phyloP scores from a whole-genome alignment of 1,140 invertebrate genomes.

The Nasonia longicornis region DNA sequence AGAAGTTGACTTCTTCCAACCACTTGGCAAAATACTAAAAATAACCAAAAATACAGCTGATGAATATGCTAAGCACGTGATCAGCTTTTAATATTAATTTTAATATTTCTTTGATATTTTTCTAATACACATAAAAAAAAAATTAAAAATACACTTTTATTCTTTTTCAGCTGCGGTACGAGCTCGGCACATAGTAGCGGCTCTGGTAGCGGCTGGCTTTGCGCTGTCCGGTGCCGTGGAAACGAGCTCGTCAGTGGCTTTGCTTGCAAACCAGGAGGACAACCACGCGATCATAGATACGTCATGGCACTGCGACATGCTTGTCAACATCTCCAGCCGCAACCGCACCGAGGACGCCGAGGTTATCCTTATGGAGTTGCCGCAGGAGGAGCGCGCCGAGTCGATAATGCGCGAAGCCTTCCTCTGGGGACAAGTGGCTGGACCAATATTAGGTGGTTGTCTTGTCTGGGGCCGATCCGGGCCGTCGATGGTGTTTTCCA shows the following conservation, averaged over 20 bases:
- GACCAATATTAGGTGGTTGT: constrained; percentile 71
- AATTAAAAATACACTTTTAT: background rate
- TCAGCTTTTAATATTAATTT: too few relatives aligned
- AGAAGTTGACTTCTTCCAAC: too few relatives aligned
- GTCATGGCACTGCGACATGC: constrained; percentile 67
- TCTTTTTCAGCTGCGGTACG: constrained; percentile 67
- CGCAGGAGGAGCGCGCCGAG: constrained; percentile 70
- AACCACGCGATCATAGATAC: constrained; percentile 67
- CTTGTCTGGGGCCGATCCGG: constrained; percentile 72
- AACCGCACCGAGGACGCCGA: constrained; percentile 65
- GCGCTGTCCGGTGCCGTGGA: constrained; percentile 72
- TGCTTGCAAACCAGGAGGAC: constrained; percentile 68
- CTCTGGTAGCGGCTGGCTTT: constrained; percentile 70
- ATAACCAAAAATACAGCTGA: too few relatives aligned
- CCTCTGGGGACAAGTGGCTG: constrained; percentile 72
- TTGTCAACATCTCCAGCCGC: constrained; percentile 63
- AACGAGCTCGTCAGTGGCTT: constrained; percentile 71
- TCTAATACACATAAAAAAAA: too few relatives aligned
- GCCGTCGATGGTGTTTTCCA: constrained; percentile 71
- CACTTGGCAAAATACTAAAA: too few relatives aligned
- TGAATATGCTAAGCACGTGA: too few relatives aligned
- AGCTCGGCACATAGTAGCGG: constrained; percentile 68
- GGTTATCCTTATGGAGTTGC: constrained; percentile 66
- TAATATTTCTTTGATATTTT: too few relatives aligned
- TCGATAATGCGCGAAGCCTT: constrained; percentile 72